Evolutionary conservation across 2,113 vertebrate species (phyloP), one percentile per base, ranked within the genome.

Genomic region (Mesoclemmys tuberculata): DNA sequence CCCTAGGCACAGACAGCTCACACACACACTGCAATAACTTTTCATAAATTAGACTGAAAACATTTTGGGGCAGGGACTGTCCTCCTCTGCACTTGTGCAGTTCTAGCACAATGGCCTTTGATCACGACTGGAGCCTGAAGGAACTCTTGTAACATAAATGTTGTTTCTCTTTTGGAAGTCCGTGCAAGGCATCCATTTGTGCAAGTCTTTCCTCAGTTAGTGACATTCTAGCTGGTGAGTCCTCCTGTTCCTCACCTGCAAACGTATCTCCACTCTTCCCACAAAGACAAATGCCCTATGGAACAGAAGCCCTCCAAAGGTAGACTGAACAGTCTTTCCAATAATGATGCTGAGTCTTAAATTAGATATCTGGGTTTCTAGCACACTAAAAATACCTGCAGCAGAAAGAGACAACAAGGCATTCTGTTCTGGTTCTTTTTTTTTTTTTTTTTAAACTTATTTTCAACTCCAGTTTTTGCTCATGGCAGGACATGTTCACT

Each of bases 221-320:
- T 19, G 74, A 51, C 24, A 35, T 5, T n/a, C 55, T 9, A 6
- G 54, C 31, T 44, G 35, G 27, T 46, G 87, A 92, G 64, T 49
- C 44, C n/a, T 83, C 19, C 52, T 56, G 24, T 54, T 41, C 6
- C 26, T 48, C 51, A 3, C 0, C 71, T 68, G 6, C 29, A 48
- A n/a, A 61, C 10, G 3, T 16, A 24, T 10, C 48, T 16, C 19
- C 55, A 46, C 19, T 27, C 13, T 75, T 38, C 83, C 10, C 85
- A 58, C 81, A 68, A 41, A 55, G 5, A 12, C 1, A 6, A 54
- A 80, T n/a, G 41, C 5, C 3, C 1, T 0, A 0, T 6, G 5
- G 9, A 93, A 64, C 14, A 55, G 8, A 90, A 89, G 48, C 1
- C n/a, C 4, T 10, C 6, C 10, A 2, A 12, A 4, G 0, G 19